These are phyloP conservation scores for Scolopax bukidnonensis DNA, from an alignment of 2,797 vertebrate species.

Conservation along the genomic window DNA sequence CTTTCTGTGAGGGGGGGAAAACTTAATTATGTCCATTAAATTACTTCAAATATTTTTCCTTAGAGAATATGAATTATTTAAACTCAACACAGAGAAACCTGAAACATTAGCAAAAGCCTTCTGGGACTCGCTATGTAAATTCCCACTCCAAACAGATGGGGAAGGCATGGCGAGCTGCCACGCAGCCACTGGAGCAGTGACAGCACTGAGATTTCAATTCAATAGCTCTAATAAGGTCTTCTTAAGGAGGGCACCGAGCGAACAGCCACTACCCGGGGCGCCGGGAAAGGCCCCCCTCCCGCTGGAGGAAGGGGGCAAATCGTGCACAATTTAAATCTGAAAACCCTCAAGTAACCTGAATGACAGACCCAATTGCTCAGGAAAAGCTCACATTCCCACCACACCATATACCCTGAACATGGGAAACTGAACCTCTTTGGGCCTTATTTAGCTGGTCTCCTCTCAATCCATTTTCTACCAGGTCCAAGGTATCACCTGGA, in stretches of 20 bases:
- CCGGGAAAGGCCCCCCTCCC: neutral
- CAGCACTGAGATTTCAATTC: slow-evolving; percentile 60
- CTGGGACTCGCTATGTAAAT: slow-evolving; percentile 72
- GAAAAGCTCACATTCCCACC: neutral
- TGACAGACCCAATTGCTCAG: fast-evolving
- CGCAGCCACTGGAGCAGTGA: slow-evolving; percentile 58
- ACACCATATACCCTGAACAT: fast-evolving
- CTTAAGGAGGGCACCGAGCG: slow-evolving; percentile 28
- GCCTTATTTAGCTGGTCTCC: neutral
- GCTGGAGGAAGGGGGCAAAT: neutral
- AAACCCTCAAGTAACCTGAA: neutral
- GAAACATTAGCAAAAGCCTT: slow-evolving; percentile 74
- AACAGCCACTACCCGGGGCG: neutral
- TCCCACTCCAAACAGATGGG: slow-evolving; percentile 76
- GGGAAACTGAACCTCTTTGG: neutral
- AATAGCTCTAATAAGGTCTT: slow-evolving; percentile 51
- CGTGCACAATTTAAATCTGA: neutral
- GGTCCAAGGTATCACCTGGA: neutral
- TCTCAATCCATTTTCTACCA: neutral
- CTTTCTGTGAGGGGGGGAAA: slow-evolving; percentile 23
- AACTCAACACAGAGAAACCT: slow-evolving; percentile 74
- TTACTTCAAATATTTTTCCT: slow-evolving; percentile 74
- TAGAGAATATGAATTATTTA: slow-evolving; percentile 78
- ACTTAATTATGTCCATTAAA: slow-evolving; percentile 71
- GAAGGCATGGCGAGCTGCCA: slow-evolving; percentile 73